Evolutionary conservation across 2,797 vertebrate species (phyloP), one percentile per base, ranked within the genome.

Genomic region (Chaetophractus vellerosus): DNA sequence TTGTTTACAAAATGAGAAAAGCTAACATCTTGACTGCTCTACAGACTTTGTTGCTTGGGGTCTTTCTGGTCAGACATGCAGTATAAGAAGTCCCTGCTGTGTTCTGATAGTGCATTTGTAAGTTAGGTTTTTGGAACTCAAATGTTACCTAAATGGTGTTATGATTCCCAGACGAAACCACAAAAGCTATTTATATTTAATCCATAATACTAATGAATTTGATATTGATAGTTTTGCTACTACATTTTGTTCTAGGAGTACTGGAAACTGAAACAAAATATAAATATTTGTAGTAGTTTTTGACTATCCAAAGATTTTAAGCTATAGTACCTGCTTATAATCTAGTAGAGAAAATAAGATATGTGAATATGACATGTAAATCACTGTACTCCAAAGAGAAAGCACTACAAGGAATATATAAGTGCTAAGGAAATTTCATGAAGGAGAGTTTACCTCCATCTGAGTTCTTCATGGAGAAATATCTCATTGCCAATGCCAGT

Each of bases 51-150:
- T 50, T 75, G 6, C 41, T 31, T 41, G 52, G 33, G 2, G 8
- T 28, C 48, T 69, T 78, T 88, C 66, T 82, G 33, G 1, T 81
- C 59, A 41, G 50, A 33, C 8, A 2, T 71, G 12, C 5, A 50
- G 5, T 61, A 2, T 80, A 41, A 64, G 61, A 79, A 75, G 12
- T 69, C 74, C 28, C 59, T 63, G 50, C 41, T 85, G 2, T 85
- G 24, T 74, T 75, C 48, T 72, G 19, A 63, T 50, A 55, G 57
- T 90, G 33, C 78, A 21, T 78, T 75, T 86, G 21, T 88, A 59
- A 87, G 61, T 66, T 81, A 61, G 10, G 14, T 74, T 31, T 90
- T 66, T 78, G 45, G 91, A 81, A 59, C n/a, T 50, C 66, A 80
- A 15, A 50, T 69, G 14, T 69, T 69, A n/a, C 1, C 28, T 87